A percentile compares a stretch with the other conserved stretches of the same genome.
Evolutionary conservation across 2,888 invertebrate species (phyloP).

Genomic region (Dryadula phaetusa): DNA sequence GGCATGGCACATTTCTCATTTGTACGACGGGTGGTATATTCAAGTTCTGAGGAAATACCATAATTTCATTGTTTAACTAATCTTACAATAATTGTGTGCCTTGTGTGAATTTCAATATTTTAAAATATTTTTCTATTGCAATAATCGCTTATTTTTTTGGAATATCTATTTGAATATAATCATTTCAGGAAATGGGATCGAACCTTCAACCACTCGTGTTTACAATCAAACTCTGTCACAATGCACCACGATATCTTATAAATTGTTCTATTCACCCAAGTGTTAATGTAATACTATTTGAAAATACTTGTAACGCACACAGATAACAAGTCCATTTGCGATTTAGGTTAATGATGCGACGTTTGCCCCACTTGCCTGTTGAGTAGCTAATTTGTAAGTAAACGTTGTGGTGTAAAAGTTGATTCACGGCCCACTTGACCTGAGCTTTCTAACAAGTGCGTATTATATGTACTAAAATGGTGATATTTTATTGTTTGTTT

Average conservation of each 20-base stretch:
- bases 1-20: background rate
- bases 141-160: too few relatives aligned
- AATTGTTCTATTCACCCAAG: background rate
- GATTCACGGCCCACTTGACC: constrained; percentile 34
- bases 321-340: constrained; percentile 7
- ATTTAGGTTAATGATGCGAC: constrained; percentile 38
- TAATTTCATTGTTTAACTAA: too few relatives aligned
- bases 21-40: too few relatives aligned
- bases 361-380: constrained; percentile 28
- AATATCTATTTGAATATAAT: too few relatives aligned
- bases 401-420: constrained; percentile 28
- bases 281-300: background rate
- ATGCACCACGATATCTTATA: too few relatives aligned
- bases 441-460: constrained; percentile 19
- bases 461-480: constrained; percentile 2
- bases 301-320: background rate
- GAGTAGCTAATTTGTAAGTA: constrained; percentile 35
- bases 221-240: too few relatives aligned
- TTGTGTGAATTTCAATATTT: too few relatives aligned
- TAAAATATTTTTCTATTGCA: too few relatives aligned
- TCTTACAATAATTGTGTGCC: too few relatives aligned
- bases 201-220: too few relatives aligned
- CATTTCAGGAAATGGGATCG: too few relatives aligned
- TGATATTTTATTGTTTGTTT: background rate
- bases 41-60: too few relatives aligned